Evolutionary conservation across 2,113 vertebrate species (phyloP), one percentile per base, ranked within the genome.

Genomic region (Falco punctatus): DNA sequence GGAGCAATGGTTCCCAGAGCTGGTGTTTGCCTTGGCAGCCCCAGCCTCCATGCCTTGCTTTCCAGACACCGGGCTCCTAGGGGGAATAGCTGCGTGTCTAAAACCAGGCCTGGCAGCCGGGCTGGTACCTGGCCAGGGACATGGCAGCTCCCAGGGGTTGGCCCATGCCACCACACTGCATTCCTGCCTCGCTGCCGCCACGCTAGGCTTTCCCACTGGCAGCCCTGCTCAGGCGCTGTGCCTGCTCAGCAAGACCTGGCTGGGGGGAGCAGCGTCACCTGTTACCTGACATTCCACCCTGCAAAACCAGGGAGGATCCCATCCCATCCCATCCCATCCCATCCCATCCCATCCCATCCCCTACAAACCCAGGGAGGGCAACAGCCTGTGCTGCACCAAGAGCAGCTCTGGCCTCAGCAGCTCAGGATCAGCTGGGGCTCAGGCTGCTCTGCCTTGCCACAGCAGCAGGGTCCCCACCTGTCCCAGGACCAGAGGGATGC

Each of bases 21-120:
- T 0, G 0, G 18, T 93, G 94, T 95, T 97, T 96, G 82, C 35
- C 67, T 97, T 96, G 96, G 94, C 96, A 95, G 92, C 81, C 21
- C 44, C 33, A 3, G 48, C 9, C 74, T 24, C 81, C 1, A 0
- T 27, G 57, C 69, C 72, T 52, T 5, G 2, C 38, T 67, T 88
- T 90, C 61, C 94, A 93, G 94, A 81, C 26, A 0, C 52, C 1
- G 3, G 44, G 61, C 70, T 78, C 94, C 64, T 18, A 72, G 14
- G 58, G 90, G 92, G 58, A 88, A 77, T 8, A 35, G 70, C 81
- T 89, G 46, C 14, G 62, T 40, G 70, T 79, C 94, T 92, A 42
- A 88, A 88, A 59, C 8, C 79, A 85, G 85, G 74, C 38, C 79
- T 93, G 94, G 85, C 85, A 92, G 88, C 2, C 0, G 35, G 18